Evolutionary conservation across 2,113 vertebrate genomes (phyloP).

Genomic region (Mesitornis unicolor): DNA sequence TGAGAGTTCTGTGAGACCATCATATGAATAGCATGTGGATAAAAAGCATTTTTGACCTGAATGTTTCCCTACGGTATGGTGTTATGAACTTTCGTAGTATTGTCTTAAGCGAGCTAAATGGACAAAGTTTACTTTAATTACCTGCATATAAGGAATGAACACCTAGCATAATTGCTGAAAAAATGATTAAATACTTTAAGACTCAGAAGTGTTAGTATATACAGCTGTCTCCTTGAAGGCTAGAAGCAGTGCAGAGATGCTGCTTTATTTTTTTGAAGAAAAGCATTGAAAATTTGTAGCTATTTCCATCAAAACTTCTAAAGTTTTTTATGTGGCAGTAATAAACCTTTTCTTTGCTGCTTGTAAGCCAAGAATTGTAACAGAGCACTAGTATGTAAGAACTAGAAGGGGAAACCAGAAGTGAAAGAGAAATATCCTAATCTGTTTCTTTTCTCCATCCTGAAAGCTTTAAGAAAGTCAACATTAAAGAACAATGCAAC

Average conservation of each 20-base stretch:
- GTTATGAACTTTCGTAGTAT: not conserved
- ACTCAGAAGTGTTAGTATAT: not conserved
- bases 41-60: not conserved
- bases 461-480: not conserved
- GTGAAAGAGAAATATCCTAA: not conserved
- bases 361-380: not conserved
- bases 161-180: not conserved
- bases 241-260: not conserved
- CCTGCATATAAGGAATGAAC: not conserved
- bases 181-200: not conserved
- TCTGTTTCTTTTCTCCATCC: not conserved
- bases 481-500: not conserved
- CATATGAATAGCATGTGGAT: not conserved
- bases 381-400: not conserved
- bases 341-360: not conserved
- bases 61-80: not conserved
- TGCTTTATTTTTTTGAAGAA: not conserved
- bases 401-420: not conserved
- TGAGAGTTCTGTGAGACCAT: not conserved
- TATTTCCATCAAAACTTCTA: not conserved
- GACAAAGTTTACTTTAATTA: not conserved
- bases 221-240: not conserved
- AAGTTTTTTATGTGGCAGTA: not conserved
- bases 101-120: not conserved
- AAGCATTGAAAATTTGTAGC: not conserved